Base-by-base conservation (phyloP, 1,140 invertebrate species). In the Onthophagus taurus region DNA sequence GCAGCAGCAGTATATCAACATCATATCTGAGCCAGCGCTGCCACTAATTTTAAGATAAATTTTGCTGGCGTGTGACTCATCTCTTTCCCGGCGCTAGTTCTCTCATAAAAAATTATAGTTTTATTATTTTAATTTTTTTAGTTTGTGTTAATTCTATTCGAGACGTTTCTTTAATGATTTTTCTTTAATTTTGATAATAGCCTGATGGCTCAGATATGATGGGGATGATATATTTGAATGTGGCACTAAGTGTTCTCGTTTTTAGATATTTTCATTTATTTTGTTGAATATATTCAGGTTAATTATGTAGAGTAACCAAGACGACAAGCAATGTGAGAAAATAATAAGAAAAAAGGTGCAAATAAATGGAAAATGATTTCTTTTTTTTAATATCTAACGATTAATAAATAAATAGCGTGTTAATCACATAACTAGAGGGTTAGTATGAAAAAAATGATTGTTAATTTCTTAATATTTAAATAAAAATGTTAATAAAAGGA, bases 171-270 rank as follows among this genome's bases (percentile, higher is more conserved):
- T 33, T 33, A 11, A 6, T 7, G 23, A 26, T 7, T 26, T 24
- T 39, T 42, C 51, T 46, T 55, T 59, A 54, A 49, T 59, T 66
- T 63, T 66, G 65, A 57, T 58, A 58, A 61, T 7, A 41, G 31
- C 56, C 61, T 70, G 53, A 54, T 74, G 74, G 72, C 74, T 77
- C 74, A 76, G 74, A 76, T 76, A 76, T 76, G 73, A 76, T 74
- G 70, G 66, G n/a, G n/a, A n/a, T n/a, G n/a, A n/a, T n/a, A n/a
- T 65, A 70, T 75, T 75, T 75, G 72, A 75, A 58, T 72, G 72
- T 76, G 72, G 73, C 74, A n/a, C n/a, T n/a, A 74, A 63, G 72
- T 73, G 68, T 72, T 71, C 66, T 3, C 31, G 20, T 44, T 47
- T 42, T 30, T 9, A 34, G 16, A 26, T 34, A 34, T 23, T 36